phyloP scores from a whole-genome alignment of 1,140 invertebrate genomes.

The Globodera ellingtonae region DNA sequence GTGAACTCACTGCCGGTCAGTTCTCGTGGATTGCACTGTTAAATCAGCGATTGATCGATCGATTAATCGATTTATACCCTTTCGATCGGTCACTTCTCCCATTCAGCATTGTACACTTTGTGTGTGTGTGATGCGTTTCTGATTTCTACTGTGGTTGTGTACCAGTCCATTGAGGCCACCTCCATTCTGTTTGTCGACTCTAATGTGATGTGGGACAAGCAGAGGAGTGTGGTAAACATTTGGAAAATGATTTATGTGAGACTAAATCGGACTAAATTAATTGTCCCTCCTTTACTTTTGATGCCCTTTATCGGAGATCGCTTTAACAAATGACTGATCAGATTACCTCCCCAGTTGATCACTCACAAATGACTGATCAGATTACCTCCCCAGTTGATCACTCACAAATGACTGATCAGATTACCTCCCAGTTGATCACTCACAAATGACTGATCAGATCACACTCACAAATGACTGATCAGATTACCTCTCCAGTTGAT shows the following conservation, averaged over 20 bases:
- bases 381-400: slow-evolving; percentile 28
- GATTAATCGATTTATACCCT: background rate
- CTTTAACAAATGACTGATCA: background rate
- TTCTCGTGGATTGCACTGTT: background rate
- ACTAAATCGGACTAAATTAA: background rate
- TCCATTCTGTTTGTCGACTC: slow-evolving; percentile 35
- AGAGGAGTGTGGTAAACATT: slow-evolving; percentile 28
- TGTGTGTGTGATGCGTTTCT: slow-evolving; percentile 53
- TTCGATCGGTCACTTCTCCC: slow-evolving; percentile 2
- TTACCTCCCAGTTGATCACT: slow-evolving; percentile 32
- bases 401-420: slow-evolving; percentile 35
- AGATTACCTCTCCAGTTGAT: no score
- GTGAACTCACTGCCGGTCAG: slow-evolving; percentile 48
- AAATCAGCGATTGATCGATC: slow-evolving; percentile 10
- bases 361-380: slow-evolving; percentile 42
- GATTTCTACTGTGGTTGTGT: slow-evolving; percentile 47
- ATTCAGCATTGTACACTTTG: slow-evolving; percentile 50
- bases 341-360: slow-evolving; percentile 19
- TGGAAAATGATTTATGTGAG: no score
- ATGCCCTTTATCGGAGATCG: background rate
- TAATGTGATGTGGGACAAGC: slow-evolving; percentile 53
- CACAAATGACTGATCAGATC: no score
- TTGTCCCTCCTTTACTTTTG: background rate
- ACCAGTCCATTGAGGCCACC: slow-evolving; percentile 54
- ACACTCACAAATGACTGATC: no score